Evolutionary conservation across 2,797 vertebrate species (phyloP).

Genomic region (Sardinella longiceps): DNA sequence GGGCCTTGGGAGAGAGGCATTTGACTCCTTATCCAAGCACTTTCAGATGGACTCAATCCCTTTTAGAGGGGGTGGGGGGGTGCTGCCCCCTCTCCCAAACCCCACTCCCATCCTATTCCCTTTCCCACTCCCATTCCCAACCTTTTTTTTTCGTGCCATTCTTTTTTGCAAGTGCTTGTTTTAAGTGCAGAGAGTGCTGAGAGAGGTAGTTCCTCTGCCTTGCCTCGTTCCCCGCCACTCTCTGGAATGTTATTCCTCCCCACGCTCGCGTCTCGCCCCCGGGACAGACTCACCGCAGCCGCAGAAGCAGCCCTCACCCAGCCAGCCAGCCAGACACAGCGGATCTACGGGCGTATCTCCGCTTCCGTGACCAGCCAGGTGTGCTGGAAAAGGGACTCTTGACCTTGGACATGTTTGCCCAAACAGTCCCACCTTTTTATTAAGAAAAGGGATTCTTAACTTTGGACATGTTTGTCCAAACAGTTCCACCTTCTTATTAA

Average conservation of each 20-base stretch:
- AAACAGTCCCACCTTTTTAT: not conserved
- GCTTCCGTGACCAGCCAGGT: not conserved
- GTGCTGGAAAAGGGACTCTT: not conserved
- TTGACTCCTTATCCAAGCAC: conserved; percentile 42
- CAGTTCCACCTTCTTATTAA: not conserved
- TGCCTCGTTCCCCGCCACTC: conserved; percentile 38
- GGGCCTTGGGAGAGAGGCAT: not conserved
- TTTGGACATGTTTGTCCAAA: not conserved
- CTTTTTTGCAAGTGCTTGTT: conserved; percentile 30
- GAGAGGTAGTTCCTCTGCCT: conserved; percentile 45
- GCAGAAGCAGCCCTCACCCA: not conserved
- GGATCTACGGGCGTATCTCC: not conserved
- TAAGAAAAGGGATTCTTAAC: not conserved
- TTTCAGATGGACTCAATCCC: conserved; percentile 12
- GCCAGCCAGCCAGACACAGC: not conserved
- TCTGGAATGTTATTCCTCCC: conserved; percentile 54
- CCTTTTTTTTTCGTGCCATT: conserved; percentile 13
- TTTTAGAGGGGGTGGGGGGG: not conserved
- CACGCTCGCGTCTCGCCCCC: not conserved
- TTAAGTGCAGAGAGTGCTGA: conserved; percentile 43
- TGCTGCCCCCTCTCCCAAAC: conserved; percentile 28
- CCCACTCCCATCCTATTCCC: not conserved
- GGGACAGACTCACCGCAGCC: not conserved
- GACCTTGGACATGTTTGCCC: not conserved
- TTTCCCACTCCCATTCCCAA: not conserved